Evolutionary conservation across 2,113 vertebrate species (phyloP), one percentile per base, ranked within the genome.

Genomic region (Phrynocephalus versicolor): DNA sequence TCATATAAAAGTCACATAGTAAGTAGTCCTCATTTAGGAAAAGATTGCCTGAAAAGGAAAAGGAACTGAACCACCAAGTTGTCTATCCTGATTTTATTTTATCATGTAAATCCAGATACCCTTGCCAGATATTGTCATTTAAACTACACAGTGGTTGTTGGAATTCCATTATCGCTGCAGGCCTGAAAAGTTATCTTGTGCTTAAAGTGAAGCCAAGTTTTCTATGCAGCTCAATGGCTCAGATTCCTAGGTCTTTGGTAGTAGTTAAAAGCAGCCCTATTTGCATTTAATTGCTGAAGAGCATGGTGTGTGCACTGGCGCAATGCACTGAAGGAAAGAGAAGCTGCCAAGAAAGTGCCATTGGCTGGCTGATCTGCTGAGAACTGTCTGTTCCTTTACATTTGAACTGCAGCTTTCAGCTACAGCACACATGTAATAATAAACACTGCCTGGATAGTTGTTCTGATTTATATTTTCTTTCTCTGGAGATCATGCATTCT

Each of bases 251-350:
- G 51, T 79, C 85, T n/a, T 25, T 92, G 89, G 88, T 85, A 86
- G 0, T 30, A 58, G 21, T 27, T 92, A 85, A 15, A 58, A 85
- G 78, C 82, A 77, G 62, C 69, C 21, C 51, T 88, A 39, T 51
- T 92, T 18, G 69, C 90, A 91, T 91, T 88, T 87, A 90, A 94
- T 95, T 85, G 67, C 91, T 93, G 80, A 85, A 71, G 76, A 87
- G 73, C 51, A 57, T 77, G 14, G 21, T 89, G 27, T n/a, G n/a
- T 77, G 39, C 83, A 81, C 81, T 87, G 88, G 88, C 84, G 71
- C 18, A 25, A 64, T 14, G 33, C 51, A 1, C 15, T 83, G 81
- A 71, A 73, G 6, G 37, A 86, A 30, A 23, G 30, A 89, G 45
- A 15, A 0, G 0, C 62, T 85, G 72, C 88, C 87, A 79, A 37